These are phyloP conservation scores for Chaetophractus vellerosus DNA, from an alignment of 2,797 vertebrate genomes.

Conservation along the genomic window DNA sequence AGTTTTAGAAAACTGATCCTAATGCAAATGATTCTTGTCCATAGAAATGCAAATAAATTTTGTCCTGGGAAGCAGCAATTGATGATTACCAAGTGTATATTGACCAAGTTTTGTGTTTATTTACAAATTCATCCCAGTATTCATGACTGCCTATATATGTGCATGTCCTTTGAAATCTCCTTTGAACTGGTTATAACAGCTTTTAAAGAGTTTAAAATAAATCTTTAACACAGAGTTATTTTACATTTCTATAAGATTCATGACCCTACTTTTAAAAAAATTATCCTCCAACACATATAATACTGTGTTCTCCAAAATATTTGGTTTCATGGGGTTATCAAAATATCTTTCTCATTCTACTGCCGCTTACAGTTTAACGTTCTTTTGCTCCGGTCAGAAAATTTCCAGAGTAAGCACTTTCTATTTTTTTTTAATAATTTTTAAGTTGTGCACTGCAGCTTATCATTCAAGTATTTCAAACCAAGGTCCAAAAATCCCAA, in stretches of 20 bases:
- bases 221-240: constrained; percentile 1
- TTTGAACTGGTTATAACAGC: not conserved
- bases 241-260: not conserved
- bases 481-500: not conserved
- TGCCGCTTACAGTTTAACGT: not conserved
- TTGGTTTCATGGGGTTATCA: not conserved
- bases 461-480: constrained; percentile 48
- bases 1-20: not conserved
- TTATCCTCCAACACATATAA: not conserved
- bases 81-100: not conserved
- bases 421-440: not conserved
- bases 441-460: not conserved
- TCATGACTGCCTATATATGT: not conserved
- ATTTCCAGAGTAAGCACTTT: not conserved
- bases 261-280: constrained; percentile 22
- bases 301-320: not conserved
- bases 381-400: not conserved
- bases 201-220: constrained; percentile 36
- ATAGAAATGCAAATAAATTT: not conserved
- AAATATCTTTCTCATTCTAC: constrained; percentile 21
- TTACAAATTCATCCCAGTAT: not conserved
- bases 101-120: not conserved
- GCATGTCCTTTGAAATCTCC: not conserved
- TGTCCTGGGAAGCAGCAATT: not conserved
- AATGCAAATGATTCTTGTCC: not conserved